Evolutionary conservation across 2,888 invertebrate genomes (phyloP), one percentile per base, ranked within the genome.

Genomic region (Acrobasis suavella): DNA sequence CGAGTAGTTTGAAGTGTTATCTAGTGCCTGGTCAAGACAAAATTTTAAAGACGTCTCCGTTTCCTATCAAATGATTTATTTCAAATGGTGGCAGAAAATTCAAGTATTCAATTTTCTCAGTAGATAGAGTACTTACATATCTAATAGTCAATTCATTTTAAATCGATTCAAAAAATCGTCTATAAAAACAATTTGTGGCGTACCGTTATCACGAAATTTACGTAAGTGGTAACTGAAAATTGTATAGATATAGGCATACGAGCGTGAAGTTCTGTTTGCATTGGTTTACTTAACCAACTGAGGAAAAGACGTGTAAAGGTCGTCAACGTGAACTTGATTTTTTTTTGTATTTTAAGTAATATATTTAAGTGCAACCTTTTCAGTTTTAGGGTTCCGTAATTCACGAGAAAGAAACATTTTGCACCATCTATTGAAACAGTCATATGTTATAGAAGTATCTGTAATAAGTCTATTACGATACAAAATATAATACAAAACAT

Each of bases 251-350:
- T 69, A 72, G 62, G 65, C 75, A 73, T 80, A 76, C 79, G 76
- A 78, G 78, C 82, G 79, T 82, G 74, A 77, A 76, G 67, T 71
- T 67, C 75, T 75, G 70, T 62, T 72, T 75, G 64, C 61, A 46
- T 17, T 64, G 65, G 65, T 69, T 75, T 65, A 65, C 66, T 65
- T 60, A 22, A 46, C 32, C 16, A n/a, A 62, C 67, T 67, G 71
- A 72, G 62, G 65, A 62, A 56, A 42, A 67, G 70, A 76, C 76
- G 76, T 77, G 77, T 68, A 67, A 62, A 71, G 71, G 69, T 64
- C 69, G 50, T 49, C 50, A 32, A 37, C 17, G 14, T 17, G 8
- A 58, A 54, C 38, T 39, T 49, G n/a, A 10, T 49, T 59, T 60
- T 61, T 61, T 61, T 17, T 52, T 42, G 9, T 9, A 39, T 55